Base-by-base conservation (phyloP, 2,113 vertebrate genomes). In the Desmodus rotundus region DNA sequence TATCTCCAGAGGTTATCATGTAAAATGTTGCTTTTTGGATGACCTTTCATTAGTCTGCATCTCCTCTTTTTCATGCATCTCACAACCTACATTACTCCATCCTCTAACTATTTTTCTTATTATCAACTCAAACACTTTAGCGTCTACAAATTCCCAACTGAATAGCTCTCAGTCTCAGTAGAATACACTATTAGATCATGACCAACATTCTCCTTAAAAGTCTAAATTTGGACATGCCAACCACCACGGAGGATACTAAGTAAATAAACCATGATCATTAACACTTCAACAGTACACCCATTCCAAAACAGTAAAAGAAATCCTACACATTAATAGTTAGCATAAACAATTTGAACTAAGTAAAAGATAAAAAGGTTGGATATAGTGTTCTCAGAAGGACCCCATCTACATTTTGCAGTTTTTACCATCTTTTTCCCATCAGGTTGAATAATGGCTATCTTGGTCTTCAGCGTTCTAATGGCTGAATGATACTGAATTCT, bases 391-490 rank as follows among this genome's bases (percentile, higher is more conserved):
- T 90, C 47, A 84, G 36, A 93, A 61, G 77, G 72, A 17, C 19
- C n/a, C 38, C 50, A 93, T 78, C 72, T 89, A 93, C 9, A 90
- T 92, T 88, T 96, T 86, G 15, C 8, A 78, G 43, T 94, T 93
- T 97, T 98, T 98, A 98, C 98, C 97, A 91, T 95, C 92, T 98
- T 97, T 87, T 96, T 65, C 52, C 67, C 97, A 38, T 56, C 92
- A 70, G 41, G 95, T 82, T 26, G 76, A 93, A 98, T 97, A 96
- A 93, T 22, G 58, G 76, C 81, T 26, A 84, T 97, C 97, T 87
- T 97, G 36, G 91, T 98, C 12, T 98, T 92, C n/a, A 98, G 97
- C 83, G 98, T 98, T 98, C 98, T 98, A 54, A 97, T 95, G 1
- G 98, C 96, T 5, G 94, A 63, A 97, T 96, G 73, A 98, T 95